phyloP scores from a whole-genome alignment of 2,113 vertebrate genomes.

The Artemisiospiza belli region DNA sequence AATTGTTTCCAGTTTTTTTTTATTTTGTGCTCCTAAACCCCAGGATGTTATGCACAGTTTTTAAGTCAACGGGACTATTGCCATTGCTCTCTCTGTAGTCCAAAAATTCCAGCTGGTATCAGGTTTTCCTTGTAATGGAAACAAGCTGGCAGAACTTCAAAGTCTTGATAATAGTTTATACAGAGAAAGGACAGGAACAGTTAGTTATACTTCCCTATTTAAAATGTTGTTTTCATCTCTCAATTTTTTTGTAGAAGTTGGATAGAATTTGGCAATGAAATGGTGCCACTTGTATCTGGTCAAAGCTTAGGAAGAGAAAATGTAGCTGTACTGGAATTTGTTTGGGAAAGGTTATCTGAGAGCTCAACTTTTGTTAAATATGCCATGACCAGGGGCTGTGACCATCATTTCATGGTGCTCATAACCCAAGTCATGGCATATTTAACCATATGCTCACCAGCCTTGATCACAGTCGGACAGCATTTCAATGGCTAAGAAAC shows the following conservation, averaged over 20 bases:
- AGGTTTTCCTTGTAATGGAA: slow-evolving; percentile 65
- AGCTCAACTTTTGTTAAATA: not conserved
- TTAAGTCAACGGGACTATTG: slow-evolving; percentile 6
- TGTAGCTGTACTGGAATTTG: not conserved
- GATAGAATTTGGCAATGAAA: not conserved
- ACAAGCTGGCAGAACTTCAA: slow-evolving; percentile 59
- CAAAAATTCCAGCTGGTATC: slow-evolving; percentile 59
- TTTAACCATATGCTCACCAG: no score
- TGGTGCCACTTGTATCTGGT: not conserved
- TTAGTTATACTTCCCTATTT: not conserved
- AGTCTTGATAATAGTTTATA: slow-evolving; percentile 45
- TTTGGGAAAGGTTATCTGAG: not conserved
- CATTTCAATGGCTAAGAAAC: not conserved
- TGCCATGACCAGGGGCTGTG: not conserved
- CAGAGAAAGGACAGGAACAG: not conserved
- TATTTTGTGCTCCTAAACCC: not conserved
- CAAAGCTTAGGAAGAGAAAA: not conserved
- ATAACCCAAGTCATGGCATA: no score
- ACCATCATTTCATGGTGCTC: not conserved
- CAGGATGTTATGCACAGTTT: not conserved
- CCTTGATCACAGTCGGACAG: not conserved
- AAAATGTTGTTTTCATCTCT: not conserved
- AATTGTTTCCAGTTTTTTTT: not conserved
- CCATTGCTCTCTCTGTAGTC: not conserved
- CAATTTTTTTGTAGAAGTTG: not conserved